Evolutionary conservation across 2,113 vertebrate species (phyloP), one percentile per base, ranked within the genome.

Genomic region (Tachuris rubrigastra): DNA sequence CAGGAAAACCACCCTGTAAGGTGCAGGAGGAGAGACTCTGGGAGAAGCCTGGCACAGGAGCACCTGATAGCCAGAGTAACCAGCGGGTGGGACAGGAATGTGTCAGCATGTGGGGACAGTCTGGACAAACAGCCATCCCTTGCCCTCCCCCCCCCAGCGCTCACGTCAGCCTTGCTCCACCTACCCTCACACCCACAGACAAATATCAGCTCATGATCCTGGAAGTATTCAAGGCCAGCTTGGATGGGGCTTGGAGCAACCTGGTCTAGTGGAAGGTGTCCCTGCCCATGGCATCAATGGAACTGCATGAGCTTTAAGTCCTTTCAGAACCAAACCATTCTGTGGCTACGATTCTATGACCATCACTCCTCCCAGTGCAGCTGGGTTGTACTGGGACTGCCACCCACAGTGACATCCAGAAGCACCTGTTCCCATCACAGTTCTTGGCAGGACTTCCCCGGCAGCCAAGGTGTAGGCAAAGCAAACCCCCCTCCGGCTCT

Each of bases 1-100:
- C 99, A 9, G 99, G 99, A 86, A 99, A 99, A 58, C 98, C 56
- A 1, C 99, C 99, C 99, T 99, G 92, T 7, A 63, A 69, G 28
- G 33, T 16, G 31, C 12, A 74, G 77, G 58, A 93, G 58, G 49
- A 62, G 27, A 91, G 12, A 31, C 37, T 41, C 66, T 72, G 74
- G 47, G 55, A 71, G 55, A 47, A 56, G 49, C 31, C 66, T 72
- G 62, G n/a, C 44, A 77, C 41, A 60, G 52, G 28, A 71, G 42
- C 53, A 80, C 18, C 68, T 69, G 67, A 9, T 1, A 42, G n/a
- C 63, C 71, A 35, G 22, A 66, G 41, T n/a, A 62, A 46, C 37
- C 55, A 53, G 58, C 23, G 7, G 0, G 2, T 27, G 44, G 42
- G 50, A 39, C 25, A 62, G 35, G 22, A 63, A 33, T 2, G 58